A percentile compares a stretch with the other conserved stretches of the same genome.
Evolutionary conservation across 2,797 vertebrate species (phyloP).

Genomic region (Threskiornis aethiopicus): DNA sequence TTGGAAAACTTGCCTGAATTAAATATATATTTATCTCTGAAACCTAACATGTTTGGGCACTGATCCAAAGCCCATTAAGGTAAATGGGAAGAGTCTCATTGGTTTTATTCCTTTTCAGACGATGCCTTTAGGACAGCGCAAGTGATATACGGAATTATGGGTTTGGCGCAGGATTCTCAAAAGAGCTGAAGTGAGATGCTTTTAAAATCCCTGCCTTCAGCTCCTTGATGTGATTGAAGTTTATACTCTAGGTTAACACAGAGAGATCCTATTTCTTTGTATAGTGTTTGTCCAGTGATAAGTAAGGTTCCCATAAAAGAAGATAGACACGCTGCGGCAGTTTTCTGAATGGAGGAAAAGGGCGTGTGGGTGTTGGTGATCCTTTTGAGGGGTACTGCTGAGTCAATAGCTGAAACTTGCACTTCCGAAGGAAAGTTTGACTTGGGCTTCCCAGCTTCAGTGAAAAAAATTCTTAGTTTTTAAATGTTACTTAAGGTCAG

Average conservation of each 20-base stretch:
- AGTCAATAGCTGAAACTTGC: not conserved
- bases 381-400: not conserved
- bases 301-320: not conserved
- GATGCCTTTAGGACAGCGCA: slow-evolving; percentile 1
- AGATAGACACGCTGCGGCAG: slow-evolving; percentile 7
- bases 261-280: not conserved
- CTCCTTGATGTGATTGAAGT: not conserved
- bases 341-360: not conserved
- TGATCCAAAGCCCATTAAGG: slow-evolving; percentile 1
- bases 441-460: not conserved
- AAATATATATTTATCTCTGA: slow-evolving; percentile 9
- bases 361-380: not conserved
- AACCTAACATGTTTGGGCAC: not conserved
- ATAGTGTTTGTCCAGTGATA: not conserved
- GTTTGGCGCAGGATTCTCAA: not conserved
- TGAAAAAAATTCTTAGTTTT: not conserved
- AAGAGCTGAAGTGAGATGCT: not conserved
- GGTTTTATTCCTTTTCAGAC: slow-evolving; percentile 15
- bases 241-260: not conserved
- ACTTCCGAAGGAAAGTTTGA: not conserved
- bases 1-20: not conserved
- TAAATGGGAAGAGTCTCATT: not conserved
- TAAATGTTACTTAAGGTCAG: not conserved
- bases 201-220: slow-evolving; percentile 14
- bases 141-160: slow-evolving; percentile 7